Conservation (phyloP, 2,797 vertebrate species). For the Tolypeutes matacus region DNA sequence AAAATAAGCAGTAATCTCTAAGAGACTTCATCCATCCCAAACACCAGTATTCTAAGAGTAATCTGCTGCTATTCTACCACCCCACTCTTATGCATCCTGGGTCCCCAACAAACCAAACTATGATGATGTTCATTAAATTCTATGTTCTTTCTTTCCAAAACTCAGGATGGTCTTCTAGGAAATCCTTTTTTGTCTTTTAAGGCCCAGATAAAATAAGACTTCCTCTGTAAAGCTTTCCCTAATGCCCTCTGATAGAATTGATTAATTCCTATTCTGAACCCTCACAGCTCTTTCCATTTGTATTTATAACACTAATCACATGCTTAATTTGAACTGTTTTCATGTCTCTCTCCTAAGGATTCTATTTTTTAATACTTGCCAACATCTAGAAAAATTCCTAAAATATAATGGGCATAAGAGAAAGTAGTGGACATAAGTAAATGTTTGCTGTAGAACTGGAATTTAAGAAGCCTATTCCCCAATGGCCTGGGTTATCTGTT, state of each 20-base stretch:
- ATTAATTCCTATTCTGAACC: background rate
- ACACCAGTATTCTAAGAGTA: background rate
- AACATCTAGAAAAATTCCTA: background rate
- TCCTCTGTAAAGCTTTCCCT: background rate
- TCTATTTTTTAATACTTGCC: background rate
- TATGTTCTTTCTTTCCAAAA: background rate
- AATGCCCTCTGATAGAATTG: background rate
- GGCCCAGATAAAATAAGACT: background rate
- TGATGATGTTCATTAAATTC: background rate
- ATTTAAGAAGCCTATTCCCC: background rate
- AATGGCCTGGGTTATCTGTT: background rate
- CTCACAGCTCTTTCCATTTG: background rate
- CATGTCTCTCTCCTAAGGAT: background rate
- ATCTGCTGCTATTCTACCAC: background rate
- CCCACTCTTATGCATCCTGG: background rate
- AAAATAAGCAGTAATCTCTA: background rate
- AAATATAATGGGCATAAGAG: background rate
- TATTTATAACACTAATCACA: background rate
- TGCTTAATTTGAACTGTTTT: background rate
- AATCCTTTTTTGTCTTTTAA: background rate
- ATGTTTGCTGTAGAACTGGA: background rate
- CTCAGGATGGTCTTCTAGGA: background rate
- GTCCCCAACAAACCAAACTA: background rate
- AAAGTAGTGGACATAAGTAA: background rate
- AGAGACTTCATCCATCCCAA: background rate